Base-by-base conservation (phyloP, 2,797 vertebrate species). In the Periophthalmus magnuspinnatus region DNA sequence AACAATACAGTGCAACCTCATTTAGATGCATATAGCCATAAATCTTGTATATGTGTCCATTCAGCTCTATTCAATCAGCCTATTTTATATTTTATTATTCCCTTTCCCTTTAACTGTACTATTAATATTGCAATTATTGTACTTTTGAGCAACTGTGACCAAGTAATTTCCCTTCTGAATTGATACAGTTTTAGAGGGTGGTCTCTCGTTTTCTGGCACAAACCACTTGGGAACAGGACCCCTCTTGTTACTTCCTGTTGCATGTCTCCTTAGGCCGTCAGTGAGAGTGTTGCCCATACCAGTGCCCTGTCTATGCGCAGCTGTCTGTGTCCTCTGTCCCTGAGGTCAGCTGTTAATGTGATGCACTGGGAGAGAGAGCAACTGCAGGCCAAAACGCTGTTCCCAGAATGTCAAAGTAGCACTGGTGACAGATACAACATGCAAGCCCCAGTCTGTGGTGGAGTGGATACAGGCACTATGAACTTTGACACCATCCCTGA, bases 341-440 rank as follows among this genome's bases (percentile, higher is more conserved):
- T 84, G 88, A 84, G 82, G 86, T 89, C 89, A 91, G 87, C 89
- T 90, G 91, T 89, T 91, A 86, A 81, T 80, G 81, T 11, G 65
- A 50, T 81, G 81, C 4, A 36, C 36, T 80, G 79, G 76, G 81
- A 87, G 85, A 65, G 48, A 71, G 78, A 91, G 86, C 89, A 92
- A 91, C 92, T 92, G 90, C 74, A 69, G 82, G 74, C 71, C 81
- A 79, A 78, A 82, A 78, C 9, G 57, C 82, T 79, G 83, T 82
- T 86, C 82, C 72, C 82, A 83, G 80, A 88, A 89, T 82, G 89
- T 91, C 84, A 82, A 79, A 81, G 77, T 77, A 75, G 74, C 74
- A 74, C 79, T 68, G 87, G 50, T 89, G 85, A 89, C 85, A 89
- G 89, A 89, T 77, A 86, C 82, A 83, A 82, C 76, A 73, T 77